Conservation (phyloP, 2,113 vertebrate species). For the Tauraco erythrolophus region DNA sequence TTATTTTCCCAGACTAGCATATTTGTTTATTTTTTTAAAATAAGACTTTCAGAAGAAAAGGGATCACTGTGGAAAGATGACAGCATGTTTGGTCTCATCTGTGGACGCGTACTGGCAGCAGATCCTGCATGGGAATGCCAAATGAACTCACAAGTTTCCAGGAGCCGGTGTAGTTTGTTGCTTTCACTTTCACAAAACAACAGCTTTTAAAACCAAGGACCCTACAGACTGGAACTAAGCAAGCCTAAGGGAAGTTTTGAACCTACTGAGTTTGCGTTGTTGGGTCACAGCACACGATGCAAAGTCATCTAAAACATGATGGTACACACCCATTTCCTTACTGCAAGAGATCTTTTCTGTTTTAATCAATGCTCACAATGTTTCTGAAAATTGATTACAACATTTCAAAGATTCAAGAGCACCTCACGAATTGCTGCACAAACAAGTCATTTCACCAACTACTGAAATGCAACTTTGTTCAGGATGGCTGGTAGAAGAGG, state of each 20-base stretch:
- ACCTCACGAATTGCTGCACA: background rate
- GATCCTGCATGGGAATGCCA: background rate
- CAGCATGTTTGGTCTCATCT: background rate
- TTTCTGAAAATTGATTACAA: background rate
- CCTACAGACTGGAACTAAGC: background rate
- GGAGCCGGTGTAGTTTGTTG: background rate
- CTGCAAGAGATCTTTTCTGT: background rate
- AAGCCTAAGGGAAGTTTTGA: background rate
- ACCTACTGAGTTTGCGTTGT: background rate
- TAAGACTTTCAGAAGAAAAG: background rate
- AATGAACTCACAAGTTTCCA: background rate
- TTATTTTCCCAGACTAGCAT: background rate
- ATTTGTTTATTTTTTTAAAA: background rate
- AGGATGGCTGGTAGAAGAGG: background rate
- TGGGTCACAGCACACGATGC: accelerated
- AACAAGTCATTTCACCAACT: background rate
- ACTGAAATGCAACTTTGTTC: background rate
- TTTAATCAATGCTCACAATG: accelerated
- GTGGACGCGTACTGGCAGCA: background rate
- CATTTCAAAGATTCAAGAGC: background rate
- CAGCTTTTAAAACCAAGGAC: background rate
- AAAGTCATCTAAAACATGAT: background rate
- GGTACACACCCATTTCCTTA: background rate
- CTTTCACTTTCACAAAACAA: background rate
- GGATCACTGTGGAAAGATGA: background rate